Evolutionary conservation across 2,797 vertebrate genomes (phyloP).

Genomic region (Arnoldichthys spilopterus): DNA sequence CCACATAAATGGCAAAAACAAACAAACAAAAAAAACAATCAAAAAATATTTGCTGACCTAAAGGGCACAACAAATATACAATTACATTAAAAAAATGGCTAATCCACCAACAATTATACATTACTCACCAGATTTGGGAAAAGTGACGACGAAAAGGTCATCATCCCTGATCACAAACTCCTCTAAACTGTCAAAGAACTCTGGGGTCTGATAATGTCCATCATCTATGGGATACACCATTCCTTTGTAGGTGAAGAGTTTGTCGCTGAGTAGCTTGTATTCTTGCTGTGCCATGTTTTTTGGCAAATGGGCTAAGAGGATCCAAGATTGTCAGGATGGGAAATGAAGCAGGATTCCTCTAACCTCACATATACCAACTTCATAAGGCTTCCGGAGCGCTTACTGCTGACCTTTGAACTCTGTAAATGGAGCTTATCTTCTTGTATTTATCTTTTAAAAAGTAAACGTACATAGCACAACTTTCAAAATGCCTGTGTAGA

Average conservation of each 20-base stretch:
- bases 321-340: neutral
- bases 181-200: slow-evolving; percentile 50
- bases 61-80: no score
- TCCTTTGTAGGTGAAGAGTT: slow-evolving; percentile 45
- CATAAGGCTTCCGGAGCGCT: neutral
- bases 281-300: slow-evolving; percentile 51
- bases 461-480: neutral
- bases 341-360: neutral
- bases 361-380: neutral
- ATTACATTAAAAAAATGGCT: no score
- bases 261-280: slow-evolving; percentile 48
- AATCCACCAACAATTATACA: neutral
- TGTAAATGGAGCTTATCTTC: neutral
- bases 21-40: no score
- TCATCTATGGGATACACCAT: slow-evolving; percentile 7
- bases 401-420: neutral
- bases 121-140: slow-evolving; percentile 60
- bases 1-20: no score
- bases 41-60: no score
- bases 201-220: neutral
- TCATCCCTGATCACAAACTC: slow-evolving; percentile 54
- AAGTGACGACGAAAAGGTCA: slow-evolving; percentile 56
- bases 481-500: neutral
- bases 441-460: neutral
- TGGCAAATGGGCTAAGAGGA: neutral